Percentiles rank a stretch among this genome's conserved stretches.
These are phyloP conservation scores for Sebastes hopkinsi DNA, from an alignment of 2,797 vertebrate genomes.

Conservation along the genomic window DNA sequence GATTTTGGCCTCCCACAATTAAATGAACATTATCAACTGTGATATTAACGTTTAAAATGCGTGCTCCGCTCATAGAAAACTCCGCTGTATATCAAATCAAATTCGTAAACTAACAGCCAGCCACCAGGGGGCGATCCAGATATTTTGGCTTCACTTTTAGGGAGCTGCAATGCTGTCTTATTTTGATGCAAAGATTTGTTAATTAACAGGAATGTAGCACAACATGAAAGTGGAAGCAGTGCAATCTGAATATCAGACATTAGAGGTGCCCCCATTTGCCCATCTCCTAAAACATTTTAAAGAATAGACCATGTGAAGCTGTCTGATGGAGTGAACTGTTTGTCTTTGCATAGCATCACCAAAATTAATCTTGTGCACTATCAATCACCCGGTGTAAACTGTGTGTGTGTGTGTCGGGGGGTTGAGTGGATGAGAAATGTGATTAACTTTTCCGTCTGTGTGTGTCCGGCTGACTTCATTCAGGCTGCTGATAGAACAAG, in stretches of 20 bases:
- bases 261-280: not conserved
- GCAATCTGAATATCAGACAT: not conserved
- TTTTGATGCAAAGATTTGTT: no score
- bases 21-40: no score
- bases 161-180: no score
- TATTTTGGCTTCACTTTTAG: no score
- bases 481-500: slow-evolving; percentile 75
- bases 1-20: no score
- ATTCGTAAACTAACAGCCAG: no score
- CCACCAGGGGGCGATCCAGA: no score
- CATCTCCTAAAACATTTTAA: not conserved
- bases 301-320: not conserved
- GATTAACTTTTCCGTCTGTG: slow-evolving; percentile 85
- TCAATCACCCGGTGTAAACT: slow-evolving; percentile 86
- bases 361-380: slow-evolving; percentile 87
- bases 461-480: slow-evolving; percentile 89
- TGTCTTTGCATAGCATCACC: slow-evolving; percentile 79
- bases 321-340: not conserved
- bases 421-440: slow-evolving; percentile 89
- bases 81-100: no score
- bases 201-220: no score
- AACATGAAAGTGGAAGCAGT: no score
- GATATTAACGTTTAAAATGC: no score
- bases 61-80: no score
- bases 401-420: slow-evolving; percentile 71